Conservation (phyloP, 1,140 invertebrate genomes). For the Mercenaria mercenaria region DNA sequence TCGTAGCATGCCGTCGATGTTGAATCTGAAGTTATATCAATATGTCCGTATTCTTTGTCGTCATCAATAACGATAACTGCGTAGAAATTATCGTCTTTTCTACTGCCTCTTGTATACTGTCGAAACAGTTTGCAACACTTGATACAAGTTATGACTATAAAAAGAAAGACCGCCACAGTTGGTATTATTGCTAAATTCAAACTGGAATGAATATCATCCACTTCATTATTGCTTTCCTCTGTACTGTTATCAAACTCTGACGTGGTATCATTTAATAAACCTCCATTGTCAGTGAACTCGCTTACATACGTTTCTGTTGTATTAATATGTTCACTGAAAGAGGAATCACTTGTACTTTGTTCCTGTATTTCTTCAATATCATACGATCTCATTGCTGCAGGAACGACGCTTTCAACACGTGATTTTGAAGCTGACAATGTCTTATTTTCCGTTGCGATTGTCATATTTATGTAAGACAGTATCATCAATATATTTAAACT, state of each 20-base stretch:
- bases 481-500: too few relatives aligned
- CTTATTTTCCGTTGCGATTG: too few relatives aligned
- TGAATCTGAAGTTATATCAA: conserved; percentile 19
- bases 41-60: background rate
- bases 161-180: background rate
- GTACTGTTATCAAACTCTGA: background rate
- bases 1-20: background rate
- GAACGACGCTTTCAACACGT: too few relatives aligned
- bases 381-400: too few relatives aligned
- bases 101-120: conserved; percentile 15
- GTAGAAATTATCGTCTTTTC: background rate
- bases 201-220: conserved; percentile 15
- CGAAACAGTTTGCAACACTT: conserved; percentile 44
- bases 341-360: too few relatives aligned
- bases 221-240: background rate
- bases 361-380: too few relatives aligned
- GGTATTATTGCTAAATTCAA: conserved; percentile 41
- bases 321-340: too few relatives aligned
- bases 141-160: conserved; percentile 15
- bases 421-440: too few relatives aligned
- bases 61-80: background rate
- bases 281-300: background rate
- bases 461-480: too few relatives aligned
- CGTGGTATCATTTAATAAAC: too few relatives aligned
- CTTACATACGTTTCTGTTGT: background rate